Conservation (phyloP, 2,113 vertebrate genomes). For the Apistogramma diplotaenia region DNA sequence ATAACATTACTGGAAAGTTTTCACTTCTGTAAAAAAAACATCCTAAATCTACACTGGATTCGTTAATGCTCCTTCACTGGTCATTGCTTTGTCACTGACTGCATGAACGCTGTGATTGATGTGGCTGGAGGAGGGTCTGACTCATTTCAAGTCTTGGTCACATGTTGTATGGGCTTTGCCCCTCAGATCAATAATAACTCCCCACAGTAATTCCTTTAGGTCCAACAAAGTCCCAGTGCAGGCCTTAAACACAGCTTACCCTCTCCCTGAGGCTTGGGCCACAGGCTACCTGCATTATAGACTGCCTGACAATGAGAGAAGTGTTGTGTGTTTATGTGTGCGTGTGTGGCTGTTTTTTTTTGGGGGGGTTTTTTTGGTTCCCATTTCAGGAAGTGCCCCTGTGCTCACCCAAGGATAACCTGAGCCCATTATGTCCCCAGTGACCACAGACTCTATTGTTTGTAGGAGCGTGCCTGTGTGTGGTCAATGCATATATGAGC, state of each 20-base stretch:
- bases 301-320: slow-evolving; percentile 36
- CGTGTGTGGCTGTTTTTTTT: no score
- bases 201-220: slow-evolving; percentile 56
- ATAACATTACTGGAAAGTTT: neutral
- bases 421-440: slow-evolving; percentile 32
- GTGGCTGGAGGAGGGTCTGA: slow-evolving; percentile 21
- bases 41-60: neutral
- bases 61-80: neutral
- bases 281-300: slow-evolving; percentile 32
- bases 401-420: slow-evolving; percentile 51
- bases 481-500: slow-evolving; percentile 54
- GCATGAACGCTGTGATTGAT: slow-evolving; percentile 23
- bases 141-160: slow-evolving; percentile 25
- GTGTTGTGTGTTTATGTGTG: neutral
- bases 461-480: slow-evolving; percentile 19
- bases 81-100: slow-evolving; percentile 1
- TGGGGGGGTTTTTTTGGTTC: neutral
- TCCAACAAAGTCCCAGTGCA: slow-evolving; percentile 41
- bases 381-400: slow-evolving; percentile 27
- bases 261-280: slow-evolving; percentile 29
- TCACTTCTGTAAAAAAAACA: neutral
- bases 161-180: slow-evolving; percentile 58
- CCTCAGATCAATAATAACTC: slow-evolving; percentile 42
- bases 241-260: slow-evolving; percentile 21
- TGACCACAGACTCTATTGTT: slow-evolving; percentile 56